Evolutionary conservation across 92 coral and sea anemone genomes (phyloP).

Genomic region (Paramuricea clavata): DNA sequence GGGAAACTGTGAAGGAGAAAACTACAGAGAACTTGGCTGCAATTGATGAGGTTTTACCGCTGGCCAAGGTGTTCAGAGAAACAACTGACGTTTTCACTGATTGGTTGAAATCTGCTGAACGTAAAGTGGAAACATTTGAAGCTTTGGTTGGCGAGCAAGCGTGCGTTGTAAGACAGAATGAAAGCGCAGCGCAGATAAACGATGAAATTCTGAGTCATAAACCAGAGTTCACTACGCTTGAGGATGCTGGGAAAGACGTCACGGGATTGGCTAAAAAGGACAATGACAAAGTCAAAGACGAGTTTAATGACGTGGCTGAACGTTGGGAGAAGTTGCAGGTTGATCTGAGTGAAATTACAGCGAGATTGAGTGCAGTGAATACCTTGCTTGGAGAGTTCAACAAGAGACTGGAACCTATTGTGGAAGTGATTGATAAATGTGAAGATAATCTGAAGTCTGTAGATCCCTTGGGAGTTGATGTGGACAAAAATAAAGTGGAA

Average conservation of each 20-base stretch:
- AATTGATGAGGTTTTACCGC: slow-evolving; percentile 79
- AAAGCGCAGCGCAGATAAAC: slow-evolving; percentile 51
- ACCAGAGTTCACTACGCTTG: slow-evolving; percentile 82
- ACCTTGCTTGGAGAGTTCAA: slow-evolving; percentile 63
- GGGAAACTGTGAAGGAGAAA: slow-evolving; percentile 79
- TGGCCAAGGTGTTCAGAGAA: slow-evolving; percentile 79
- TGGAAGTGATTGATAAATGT: slow-evolving; percentile 66
- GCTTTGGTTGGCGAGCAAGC: slow-evolving; percentile 74
- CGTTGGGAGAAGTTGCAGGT: slow-evolving; percentile 83
- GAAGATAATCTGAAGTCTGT: slow-evolving; percentile 73
- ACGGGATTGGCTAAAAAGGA: slow-evolving; percentile 80
- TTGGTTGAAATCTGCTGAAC: slow-evolving; percentile 88
- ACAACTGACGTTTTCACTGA: slow-evolving; percentile 72
- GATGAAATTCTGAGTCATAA: slow-evolving; percentile 79
- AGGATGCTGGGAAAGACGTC: slow-evolving; percentile 75
- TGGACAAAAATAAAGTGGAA: slow-evolving; percentile 85
- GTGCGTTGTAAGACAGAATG: slow-evolving; percentile 58
- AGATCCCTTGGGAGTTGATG: slow-evolving; percentile 80
- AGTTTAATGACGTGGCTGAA: slow-evolving; percentile 81
- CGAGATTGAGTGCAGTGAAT: slow-evolving; percentile 71
- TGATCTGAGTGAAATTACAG: slow-evolving; percentile 69
- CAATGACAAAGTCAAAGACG: slow-evolving; percentile 69
- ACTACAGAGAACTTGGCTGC: slow-evolving; percentile 75
- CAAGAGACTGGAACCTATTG: slow-evolving; percentile 75
- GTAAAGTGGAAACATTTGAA: slow-evolving; percentile 75